Conservation (phyloP, 2,888 invertebrate genomes). For the Lasioglossum villosulum region DNA sequence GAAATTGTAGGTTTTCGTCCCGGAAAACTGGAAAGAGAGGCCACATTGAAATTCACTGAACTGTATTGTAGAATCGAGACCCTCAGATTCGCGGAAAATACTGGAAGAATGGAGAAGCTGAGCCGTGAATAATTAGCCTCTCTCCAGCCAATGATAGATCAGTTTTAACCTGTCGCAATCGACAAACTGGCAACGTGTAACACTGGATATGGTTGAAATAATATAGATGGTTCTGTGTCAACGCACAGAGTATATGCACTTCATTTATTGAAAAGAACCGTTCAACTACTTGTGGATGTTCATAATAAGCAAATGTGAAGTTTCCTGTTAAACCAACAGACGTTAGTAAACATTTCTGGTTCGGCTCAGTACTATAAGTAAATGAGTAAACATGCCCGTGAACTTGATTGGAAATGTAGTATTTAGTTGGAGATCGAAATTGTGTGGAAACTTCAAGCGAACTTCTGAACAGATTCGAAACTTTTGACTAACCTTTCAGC, state of each 20-base stretch:
- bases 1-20: not conserved
- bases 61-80: not conserved
- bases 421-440: not conserved
- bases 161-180: not conserved
- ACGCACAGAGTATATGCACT: too few species aligned
- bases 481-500: not conserved
- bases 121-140: not conserved
- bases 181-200: not conserved
- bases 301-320: not conserved
- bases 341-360: not conserved
- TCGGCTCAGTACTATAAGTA: not conserved
- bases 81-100: not conserved
- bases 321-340: not conserved
- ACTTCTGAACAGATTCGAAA: not conserved
- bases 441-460: not conserved
- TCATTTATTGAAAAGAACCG: too few species aligned
- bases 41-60: not conserved
- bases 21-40: not conserved
- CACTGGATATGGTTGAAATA: not conserved
- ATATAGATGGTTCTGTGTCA: not conserved
- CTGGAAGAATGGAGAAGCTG: not conserved
- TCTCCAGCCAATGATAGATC: not conserved
- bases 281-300: not conserved
- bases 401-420: not conserved
- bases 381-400: not conserved